A percentile compares a stretch with the other conserved stretches of the same genome.
Conservation (phyloP, 2,888 invertebrate genomes). For the Isoperla grammatica region DNA sequence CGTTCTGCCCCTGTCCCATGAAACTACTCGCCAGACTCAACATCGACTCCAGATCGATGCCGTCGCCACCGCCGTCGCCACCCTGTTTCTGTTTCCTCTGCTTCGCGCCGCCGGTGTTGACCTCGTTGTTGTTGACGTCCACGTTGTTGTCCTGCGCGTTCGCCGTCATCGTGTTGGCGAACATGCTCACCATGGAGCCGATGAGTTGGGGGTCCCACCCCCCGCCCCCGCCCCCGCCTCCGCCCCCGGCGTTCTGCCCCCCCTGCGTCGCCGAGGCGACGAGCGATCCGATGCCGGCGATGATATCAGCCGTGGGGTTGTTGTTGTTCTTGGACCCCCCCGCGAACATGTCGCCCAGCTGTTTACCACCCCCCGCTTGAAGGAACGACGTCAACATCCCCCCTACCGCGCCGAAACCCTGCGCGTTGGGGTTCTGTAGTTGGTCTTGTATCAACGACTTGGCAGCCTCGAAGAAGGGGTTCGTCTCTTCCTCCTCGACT, state of each 20-base stretch:
- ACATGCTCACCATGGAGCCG: conserved; percentile 54
- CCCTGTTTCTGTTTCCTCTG: neutral
- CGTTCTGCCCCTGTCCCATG: conserved; percentile 32
- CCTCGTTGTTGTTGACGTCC: conserved; percentile 30
- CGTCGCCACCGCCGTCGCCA: conserved; percentile 4
- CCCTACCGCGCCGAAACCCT: conserved; percentile 51
- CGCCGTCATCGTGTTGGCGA: conserved; percentile 43
- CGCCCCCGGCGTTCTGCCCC: neutral
- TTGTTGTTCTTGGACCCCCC: conserved; percentile 35
- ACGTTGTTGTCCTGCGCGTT: conserved; percentile 27
- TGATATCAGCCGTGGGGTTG: conserved; percentile 39
- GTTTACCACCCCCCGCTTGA: conserved; percentile 60
- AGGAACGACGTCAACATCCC: conserved; percentile 61
- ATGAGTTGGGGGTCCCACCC: conserved; percentile 54
- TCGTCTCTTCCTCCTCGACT: conserved; percentile 47
- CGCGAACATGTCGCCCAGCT: conserved; percentile 40
- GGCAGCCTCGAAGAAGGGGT: conserved; percentile 63
- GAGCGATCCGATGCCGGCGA: conserved; percentile 40
- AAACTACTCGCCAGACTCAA: conserved; percentile 26
- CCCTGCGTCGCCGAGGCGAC: conserved; percentile 29
- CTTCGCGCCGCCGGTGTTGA: conserved; percentile 12
- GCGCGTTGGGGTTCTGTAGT: conserved; percentile 42
- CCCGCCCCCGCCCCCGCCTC: conserved; percentile 36
- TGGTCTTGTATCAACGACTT: conserved; percentile 59
- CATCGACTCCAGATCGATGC: conserved; percentile 29